These are phyloP conservation scores for Platysternon megacephalum DNA, from an alignment of 2,113 vertebrate species.

Conservation along the genomic window DNA sequence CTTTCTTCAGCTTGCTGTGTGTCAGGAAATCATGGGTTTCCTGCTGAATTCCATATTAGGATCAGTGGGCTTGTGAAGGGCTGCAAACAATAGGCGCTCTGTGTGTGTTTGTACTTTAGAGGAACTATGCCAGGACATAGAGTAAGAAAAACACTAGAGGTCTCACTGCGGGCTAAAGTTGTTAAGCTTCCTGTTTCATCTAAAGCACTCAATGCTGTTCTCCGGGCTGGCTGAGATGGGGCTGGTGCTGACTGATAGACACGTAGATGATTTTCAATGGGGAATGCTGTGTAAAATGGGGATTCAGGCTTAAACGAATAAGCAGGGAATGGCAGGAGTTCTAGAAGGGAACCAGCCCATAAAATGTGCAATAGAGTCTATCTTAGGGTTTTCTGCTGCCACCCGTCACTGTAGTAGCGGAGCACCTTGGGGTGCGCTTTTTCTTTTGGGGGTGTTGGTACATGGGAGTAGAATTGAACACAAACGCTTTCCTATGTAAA, in stretches of 20 bases:
- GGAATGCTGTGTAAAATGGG: neutral
- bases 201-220: neutral
- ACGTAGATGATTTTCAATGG: neutral
- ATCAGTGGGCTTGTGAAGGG: conserved; percentile 84
- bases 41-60: conserved; percentile 89
- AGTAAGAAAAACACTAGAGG: conserved; percentile 83
- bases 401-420: neutral
- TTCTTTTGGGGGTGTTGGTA: neutral
- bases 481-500: neutral
- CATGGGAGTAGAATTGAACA: neutral
- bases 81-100: conserved; percentile 85
- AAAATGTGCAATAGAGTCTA: neutral
- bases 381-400: neutral
- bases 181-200: conserved; percentile 76
- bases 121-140: conserved; percentile 82
- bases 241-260: neutral
- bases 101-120: conserved; percentile 84
- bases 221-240: conserved; percentile 1
- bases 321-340: fast-evolving
- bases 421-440: neutral
- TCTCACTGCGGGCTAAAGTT: conserved; percentile 76
- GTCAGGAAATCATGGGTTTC: conserved; percentile 89
- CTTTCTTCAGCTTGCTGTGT: conserved; percentile 80
- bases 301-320: neutral
- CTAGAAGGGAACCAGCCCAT: neutral